Conservation (phyloP, 2,888 invertebrate species). For the Aquatica leii region DNA sequence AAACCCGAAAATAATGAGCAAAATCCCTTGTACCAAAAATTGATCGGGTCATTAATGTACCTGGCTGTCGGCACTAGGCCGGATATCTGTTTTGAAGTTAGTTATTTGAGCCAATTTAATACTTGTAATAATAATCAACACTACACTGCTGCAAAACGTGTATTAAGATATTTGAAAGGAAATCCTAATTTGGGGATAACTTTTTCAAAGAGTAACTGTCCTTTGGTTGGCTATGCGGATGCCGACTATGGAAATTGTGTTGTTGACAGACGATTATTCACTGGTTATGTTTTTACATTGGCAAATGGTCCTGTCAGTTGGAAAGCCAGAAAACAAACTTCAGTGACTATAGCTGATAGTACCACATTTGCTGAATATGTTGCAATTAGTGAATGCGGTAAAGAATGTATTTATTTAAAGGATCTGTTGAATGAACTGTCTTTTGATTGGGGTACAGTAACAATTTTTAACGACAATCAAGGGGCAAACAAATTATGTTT, state of each 20-base stretch:
- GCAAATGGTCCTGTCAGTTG: no score
- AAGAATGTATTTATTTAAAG: neutral
- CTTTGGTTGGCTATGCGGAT: neutral
- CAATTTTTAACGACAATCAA: neutral
- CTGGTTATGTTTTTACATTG: neutral
- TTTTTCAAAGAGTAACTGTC: neutral
- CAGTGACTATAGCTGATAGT: no score
- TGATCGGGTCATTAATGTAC: neutral
- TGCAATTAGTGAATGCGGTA: neutral
- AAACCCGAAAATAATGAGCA: neutral
- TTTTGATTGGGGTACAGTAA: no score
- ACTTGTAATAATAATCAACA: neutral
- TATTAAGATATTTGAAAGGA: neutral
- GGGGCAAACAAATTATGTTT: neutral
- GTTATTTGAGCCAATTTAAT: neutral
- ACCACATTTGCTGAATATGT: neutral
- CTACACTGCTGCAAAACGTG: neutral
- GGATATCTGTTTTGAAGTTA: no score
- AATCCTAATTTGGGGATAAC: no score
- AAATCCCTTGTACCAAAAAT: neutral
- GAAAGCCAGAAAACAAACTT: no score
- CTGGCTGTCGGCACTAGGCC: neutral
- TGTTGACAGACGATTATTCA: neutral
- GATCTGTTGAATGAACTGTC: no score
- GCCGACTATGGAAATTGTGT: constrained; percentile 1